These are phyloP conservation scores for Catagonus wagneri DNA, from an alignment of 2,113 vertebrate genomes.

Conservation along the genomic window DNA sequence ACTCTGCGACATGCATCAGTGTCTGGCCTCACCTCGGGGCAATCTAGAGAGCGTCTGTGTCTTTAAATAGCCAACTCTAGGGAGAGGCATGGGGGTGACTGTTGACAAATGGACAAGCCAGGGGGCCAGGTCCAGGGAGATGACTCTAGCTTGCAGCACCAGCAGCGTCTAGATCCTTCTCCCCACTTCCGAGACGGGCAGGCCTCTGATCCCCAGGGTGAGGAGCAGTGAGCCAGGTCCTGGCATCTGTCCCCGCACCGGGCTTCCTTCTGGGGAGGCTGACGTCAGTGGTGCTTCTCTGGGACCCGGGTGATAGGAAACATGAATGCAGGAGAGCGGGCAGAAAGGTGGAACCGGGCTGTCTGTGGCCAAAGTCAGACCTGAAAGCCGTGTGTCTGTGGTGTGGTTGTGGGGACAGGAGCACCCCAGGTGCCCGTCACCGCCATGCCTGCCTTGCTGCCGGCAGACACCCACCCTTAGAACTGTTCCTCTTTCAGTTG, in stretches of 20 bases:
- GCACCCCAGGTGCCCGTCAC: rapidly evolving
- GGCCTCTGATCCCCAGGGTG: neutral
- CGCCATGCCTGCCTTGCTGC: neutral
- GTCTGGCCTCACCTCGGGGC: neutral
- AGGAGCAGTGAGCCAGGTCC: neutral
- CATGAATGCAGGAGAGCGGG: rapidly evolving
- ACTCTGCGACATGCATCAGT: neutral
- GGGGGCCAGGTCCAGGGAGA: neutral
- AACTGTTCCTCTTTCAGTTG: neutral
- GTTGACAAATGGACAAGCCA: neutral
- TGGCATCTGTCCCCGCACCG: rapidly evolving
- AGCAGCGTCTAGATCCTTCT: neutral
- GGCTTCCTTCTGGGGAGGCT: neutral
- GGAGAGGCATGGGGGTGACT: neutral
- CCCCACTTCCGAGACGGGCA: no score
- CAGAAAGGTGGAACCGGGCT: neutral
- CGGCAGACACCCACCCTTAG: neutral
- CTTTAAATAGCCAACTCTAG: neutral
- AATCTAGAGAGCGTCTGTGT: neutral
- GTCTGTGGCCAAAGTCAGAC: neutral
- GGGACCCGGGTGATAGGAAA: neutral
- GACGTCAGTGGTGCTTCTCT: neutral
- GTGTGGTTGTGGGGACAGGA: neutral
- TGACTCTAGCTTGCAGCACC: rapidly evolving
- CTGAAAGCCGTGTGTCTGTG: neutral